These are phyloP conservation scores for Sprattus sprattus DNA, from an alignment of 2,113 vertebrate genomes.

Conservation along the genomic window DNA sequence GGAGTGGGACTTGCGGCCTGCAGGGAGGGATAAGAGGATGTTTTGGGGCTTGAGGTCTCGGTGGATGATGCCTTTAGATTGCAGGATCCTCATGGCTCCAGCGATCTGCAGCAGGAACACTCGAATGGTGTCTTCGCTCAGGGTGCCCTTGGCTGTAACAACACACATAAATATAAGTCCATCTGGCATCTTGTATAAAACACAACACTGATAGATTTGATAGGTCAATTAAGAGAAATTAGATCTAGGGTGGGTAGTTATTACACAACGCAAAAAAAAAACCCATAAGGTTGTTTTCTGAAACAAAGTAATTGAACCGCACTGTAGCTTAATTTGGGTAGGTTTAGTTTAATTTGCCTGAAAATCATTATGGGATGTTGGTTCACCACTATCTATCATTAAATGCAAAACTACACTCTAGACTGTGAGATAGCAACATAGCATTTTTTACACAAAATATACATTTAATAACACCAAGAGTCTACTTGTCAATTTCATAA, in stretches of 20 bases:
- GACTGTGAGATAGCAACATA: background rate
- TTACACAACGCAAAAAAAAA: background rate
- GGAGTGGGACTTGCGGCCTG: slow-evolving; percentile 88
- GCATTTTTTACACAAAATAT: background rate
- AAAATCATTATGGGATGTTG: background rate
- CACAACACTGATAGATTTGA: background rate
- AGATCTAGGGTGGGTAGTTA: background rate
- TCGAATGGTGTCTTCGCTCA: slow-evolving; percentile 96
- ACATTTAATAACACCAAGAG: too few relatives aligned
- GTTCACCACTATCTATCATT: background rate
- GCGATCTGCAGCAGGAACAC: slow-evolving; percentile 97
- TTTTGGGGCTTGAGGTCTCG: slow-evolving; percentile 97
- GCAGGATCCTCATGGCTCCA: slow-evolving; percentile 91
- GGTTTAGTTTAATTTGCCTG: background rate
- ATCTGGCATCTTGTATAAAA: background rate
- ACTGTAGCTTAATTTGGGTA: background rate
- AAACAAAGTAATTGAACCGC: background rate
- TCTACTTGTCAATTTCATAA: too few relatives aligned
- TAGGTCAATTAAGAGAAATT: background rate
- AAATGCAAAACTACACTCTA: background rate
- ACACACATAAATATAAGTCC: background rate
- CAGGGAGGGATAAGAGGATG: slow-evolving; percentile 85
- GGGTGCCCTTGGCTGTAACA: slow-evolving; percentile 87
- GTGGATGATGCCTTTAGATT: slow-evolving; percentile 96
- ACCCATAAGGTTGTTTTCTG: background rate